Conservation (phyloP, 2,113 vertebrate genomes). For the Tichodroma muraria region DNA sequence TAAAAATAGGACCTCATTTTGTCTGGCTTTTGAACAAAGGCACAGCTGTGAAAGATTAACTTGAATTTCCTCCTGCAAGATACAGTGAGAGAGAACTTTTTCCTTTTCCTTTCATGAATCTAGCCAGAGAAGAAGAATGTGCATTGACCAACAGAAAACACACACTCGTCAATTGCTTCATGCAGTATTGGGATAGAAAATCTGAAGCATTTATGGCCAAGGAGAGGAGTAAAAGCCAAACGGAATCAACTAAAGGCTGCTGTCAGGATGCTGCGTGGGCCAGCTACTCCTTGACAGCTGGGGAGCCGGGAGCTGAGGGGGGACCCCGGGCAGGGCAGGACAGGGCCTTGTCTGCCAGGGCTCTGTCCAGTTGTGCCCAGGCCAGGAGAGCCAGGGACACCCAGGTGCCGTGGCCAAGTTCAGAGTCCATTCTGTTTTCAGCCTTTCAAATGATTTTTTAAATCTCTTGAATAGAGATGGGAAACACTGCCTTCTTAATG, state of each 20-base stretch:
- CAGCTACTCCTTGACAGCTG: not conserved
- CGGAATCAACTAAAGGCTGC: not conserved
- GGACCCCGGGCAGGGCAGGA: not conserved
- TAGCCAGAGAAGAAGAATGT: not conserved
- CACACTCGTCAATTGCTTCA: not conserved
- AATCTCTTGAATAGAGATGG: not conserved
- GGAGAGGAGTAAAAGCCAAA: not conserved
- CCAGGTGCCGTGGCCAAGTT: rapidly evolving
- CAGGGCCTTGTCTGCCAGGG: not conserved
- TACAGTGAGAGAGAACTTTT: not conserved
- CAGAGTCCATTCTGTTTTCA: not conserved
- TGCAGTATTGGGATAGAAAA: not conserved
- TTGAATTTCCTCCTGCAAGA: not conserved
- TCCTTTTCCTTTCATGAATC: not conserved
- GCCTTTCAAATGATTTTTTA: not conserved
- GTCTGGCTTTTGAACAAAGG: not conserved
- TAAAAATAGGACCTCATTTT: not conserved
- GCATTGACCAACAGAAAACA: not conserved
- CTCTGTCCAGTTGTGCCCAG: not conserved
- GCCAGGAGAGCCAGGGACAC: not conserved
- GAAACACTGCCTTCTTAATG: not conserved
- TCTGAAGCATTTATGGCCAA: not conserved
- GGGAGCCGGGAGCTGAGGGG: rapidly evolving
- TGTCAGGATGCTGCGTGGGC: not conserved
- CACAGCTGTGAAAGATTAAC: not conserved